Evolutionary conservation across 2,888 invertebrate species (phyloP).

Genomic region (Acrobasis repandana): DNA sequence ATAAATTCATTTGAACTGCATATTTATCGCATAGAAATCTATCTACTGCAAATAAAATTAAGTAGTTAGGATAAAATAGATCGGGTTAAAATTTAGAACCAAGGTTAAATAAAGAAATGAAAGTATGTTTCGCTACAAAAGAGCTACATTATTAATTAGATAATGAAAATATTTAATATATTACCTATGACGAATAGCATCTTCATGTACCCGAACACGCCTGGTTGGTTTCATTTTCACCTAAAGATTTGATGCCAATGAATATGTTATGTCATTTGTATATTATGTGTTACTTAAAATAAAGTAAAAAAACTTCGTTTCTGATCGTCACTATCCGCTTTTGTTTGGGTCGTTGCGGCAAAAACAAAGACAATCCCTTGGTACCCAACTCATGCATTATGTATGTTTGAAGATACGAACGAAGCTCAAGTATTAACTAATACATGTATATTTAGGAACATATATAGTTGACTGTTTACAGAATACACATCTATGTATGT

Average conservation of each 20-base stretch:
- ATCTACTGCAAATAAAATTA: conserved; percentile 34
- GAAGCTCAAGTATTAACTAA: conserved; percentile 20
- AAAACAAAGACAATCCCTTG: conserved; percentile 30
- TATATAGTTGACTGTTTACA: conserved; percentile 10
- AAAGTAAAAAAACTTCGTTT: background rate
- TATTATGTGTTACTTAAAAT: background rate
- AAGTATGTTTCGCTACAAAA: conserved; percentile 53
- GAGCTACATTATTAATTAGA: conserved; percentile 53
- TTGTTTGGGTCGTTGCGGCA: conserved; percentile 32
- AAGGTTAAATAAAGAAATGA: conserved; percentile 34
- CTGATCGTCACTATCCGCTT: conserved; percentile 26
- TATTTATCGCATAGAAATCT: conserved; percentile 16
- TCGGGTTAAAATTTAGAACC: conserved; percentile 25
- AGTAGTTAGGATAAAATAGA: conserved; percentile 26
- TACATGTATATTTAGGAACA: background rate
- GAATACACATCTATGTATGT: background rate
- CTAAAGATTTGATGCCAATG: conserved; percentile 80
- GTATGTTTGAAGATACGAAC: conserved; percentile 21
- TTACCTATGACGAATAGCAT: conserved; percentile 82
- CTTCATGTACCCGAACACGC: conserved; percentile 81
- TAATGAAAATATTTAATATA: conserved; percentile 61
- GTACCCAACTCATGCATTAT: conserved; percentile 26
- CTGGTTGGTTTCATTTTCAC: conserved; percentile 81
- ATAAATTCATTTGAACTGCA: background rate
- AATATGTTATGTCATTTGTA: conserved; percentile 42